Evolutionary conservation across 2,888 invertebrate species (phyloP).

Genomic region (Myopa testacea): DNA sequence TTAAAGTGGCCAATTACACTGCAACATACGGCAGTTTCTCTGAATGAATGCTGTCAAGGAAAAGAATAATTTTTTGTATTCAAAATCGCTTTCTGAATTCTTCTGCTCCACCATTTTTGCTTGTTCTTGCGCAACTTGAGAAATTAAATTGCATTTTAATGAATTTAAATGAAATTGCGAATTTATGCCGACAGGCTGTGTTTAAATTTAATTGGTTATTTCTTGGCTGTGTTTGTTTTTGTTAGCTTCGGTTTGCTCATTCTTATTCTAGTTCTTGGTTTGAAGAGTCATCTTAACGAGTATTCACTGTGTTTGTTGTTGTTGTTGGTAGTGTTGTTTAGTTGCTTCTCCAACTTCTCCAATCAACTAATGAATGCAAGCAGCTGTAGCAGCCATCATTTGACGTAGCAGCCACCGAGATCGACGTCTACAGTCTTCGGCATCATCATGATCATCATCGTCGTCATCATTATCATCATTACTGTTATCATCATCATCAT

Average conservation of each 20-base stretch:
- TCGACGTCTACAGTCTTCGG: neutral
- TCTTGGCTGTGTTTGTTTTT: neutral
- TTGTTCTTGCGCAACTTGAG: neutral
- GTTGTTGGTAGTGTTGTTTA: conserved; percentile 4
- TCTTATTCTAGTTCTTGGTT: conserved; percentile 4
- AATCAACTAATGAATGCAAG: conserved; percentile 26
- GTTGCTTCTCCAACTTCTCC: neutral
- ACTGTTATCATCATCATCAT: neutral
- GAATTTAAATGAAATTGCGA: conserved; percentile 36
- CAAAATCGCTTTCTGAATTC: no score
- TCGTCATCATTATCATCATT: neutral
- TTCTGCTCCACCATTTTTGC: neutral
- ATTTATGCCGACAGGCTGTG: conserved; percentile 27
- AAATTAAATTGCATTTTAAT: conserved; percentile 34
- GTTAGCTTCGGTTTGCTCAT: neutral
- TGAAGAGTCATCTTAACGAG: conserved; percentile 14
- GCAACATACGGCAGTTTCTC: neutral
- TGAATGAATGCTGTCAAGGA: neutral
- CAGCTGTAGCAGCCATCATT: conserved; percentile 5
- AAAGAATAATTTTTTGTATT: neutral
- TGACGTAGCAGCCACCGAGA: neutral
- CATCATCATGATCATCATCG: neutral
- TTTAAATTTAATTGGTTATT: conserved; percentile 34
- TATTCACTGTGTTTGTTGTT: neutral
- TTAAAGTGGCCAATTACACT: neutral